phyloP scores from a whole-genome alignment of 2,113 vertebrate species.

The Oryzias curvinotus region DNA sequence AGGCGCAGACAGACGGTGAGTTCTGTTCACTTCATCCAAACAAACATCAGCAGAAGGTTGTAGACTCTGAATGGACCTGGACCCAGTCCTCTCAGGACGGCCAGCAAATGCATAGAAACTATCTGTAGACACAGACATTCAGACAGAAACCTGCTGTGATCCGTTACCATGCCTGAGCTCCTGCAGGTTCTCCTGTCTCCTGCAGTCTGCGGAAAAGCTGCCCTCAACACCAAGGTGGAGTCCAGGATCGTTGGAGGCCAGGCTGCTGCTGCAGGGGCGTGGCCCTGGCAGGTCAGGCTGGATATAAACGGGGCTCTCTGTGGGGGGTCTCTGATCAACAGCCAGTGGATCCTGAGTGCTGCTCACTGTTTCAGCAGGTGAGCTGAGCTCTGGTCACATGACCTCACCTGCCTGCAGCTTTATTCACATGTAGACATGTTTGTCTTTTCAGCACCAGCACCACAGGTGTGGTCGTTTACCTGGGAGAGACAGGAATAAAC shows the following conservation, averaged over 20 bases:
- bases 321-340: constrained; percentile 76
- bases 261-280: constrained; percentile 34
- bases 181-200: not conserved
- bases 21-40: too few relatives aligned
- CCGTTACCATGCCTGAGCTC: too few relatives aligned
- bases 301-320: constrained; percentile 58
- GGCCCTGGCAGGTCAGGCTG: constrained; percentile 82
- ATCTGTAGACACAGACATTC: too few relatives aligned
- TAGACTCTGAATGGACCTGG: too few relatives aligned
- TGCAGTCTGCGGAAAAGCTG: constrained; percentile 72
- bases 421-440: not conserved
- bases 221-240: constrained; percentile 60
- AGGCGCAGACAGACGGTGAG: too few relatives aligned
- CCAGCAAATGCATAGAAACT: too few relatives aligned
- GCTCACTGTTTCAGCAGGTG: too few relatives aligned
- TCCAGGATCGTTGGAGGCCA: constrained; percentile 74
- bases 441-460: constrained; percentile 1
- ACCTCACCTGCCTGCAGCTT: not conserved
- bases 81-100: too few relatives aligned
- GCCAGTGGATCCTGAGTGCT: too few relatives aligned
- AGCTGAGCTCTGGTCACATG: constrained; percentile 41
- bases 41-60: too few relatives aligned
- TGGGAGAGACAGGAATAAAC: constrained; percentile 17
- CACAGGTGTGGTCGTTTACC: not conserved
- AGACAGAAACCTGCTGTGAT: too few relatives aligned